Percentiles rank a stretch among this genome's conserved stretches.
These are phyloP conservation scores for Pedicia rivosa DNA, from an alignment of 2,888 invertebrate genomes.

Conservation along the genomic window DNA sequence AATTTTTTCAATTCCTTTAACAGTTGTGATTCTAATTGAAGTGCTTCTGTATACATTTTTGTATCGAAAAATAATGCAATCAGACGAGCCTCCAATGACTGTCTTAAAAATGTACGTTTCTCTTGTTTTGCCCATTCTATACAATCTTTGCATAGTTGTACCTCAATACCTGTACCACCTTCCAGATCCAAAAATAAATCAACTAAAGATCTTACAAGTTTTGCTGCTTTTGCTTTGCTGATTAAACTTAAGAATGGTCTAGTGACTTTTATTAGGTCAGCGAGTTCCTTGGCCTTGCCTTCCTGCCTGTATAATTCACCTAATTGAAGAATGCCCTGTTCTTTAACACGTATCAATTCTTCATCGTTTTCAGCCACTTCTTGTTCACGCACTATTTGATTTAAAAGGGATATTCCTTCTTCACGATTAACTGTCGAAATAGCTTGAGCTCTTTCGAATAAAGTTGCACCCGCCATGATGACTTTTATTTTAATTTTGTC, in stretches of 20 bases:
- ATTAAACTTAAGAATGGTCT: conserved; percentile 88
- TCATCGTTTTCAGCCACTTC: conserved; percentile 70
- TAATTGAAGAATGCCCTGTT: conserved; percentile 84
- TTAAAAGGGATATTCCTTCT: conserved; percentile 55
- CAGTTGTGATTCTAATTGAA: conserved; percentile 69
- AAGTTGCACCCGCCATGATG: conserved; percentile 75
- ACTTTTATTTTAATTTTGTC: too few relatives aligned
- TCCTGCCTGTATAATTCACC: conserved; percentile 85
- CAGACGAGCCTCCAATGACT: conserved; percentile 87
- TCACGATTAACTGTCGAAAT: conserved; percentile 57
- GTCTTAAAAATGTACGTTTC: conserved; percentile 89
- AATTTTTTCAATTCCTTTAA: conserved; percentile 94
- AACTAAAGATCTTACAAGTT: conserved; percentile 88
- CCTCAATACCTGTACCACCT: conserved; percentile 89
- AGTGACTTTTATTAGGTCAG: conserved; percentile 85
- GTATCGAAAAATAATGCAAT: conserved; percentile 92
- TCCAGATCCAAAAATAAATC: conserved; percentile 96
- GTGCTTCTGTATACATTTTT: conserved; percentile 73
- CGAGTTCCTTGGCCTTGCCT: conserved; percentile 82
- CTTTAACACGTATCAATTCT: conserved; percentile 79
- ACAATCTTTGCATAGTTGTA: conserved; percentile 87
- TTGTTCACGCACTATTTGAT: conserved; percentile 63
- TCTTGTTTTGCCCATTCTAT: conserved; percentile 99
- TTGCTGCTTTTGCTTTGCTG: conserved; percentile 98
- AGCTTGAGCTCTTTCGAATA: conserved; percentile 72